These are phyloP conservation scores for Stratiolaelaps scimitus DNA, from an alignment of 1,140 invertebrate genomes.

Conservation along the genomic window DNA sequence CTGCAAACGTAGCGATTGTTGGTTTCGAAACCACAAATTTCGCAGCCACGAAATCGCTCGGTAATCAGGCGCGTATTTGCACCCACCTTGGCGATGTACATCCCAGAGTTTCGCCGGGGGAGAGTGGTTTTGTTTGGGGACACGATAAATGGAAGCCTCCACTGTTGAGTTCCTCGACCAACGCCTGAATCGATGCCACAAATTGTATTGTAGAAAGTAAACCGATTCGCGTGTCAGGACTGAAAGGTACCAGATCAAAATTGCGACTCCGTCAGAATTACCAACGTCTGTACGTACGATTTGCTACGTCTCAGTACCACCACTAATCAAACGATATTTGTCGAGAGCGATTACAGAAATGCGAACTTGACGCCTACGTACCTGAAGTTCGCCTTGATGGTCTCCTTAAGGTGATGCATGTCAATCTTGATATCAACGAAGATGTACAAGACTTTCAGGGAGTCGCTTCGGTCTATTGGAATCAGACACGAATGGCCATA, in stretches of 20 bases:
- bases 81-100: conserved; percentile 80
- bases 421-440: conserved; percentile 87
- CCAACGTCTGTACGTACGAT: no score
- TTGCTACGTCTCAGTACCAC: no score
- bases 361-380: background rate
- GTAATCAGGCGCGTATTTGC: no score
- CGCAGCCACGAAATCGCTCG: no score
- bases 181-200: conserved; percentile 73
- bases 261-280: background rate
- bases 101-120: conserved; percentile 90
- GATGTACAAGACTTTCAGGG: conserved; percentile 84
- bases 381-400: conserved; percentile 68
- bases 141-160: conserved; percentile 61
- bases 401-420: conserved; percentile 76
- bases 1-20: no score
- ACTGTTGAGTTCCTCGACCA: conserved; percentile 53
- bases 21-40: no score
- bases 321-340: no score
- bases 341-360: no score
- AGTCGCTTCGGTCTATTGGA: conserved; percentile 70
- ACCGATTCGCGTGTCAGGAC: conserved; percentile 50
- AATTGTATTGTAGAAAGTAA: conserved; percentile 96
- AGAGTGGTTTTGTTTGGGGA: conserved; percentile 86
- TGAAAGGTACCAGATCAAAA: conserved; percentile 35
- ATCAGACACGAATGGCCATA: conserved; percentile 97